These are phyloP conservation scores for Leucania comma DNA, from an alignment of 2,888 invertebrate species.

Conservation along the genomic window DNA sequence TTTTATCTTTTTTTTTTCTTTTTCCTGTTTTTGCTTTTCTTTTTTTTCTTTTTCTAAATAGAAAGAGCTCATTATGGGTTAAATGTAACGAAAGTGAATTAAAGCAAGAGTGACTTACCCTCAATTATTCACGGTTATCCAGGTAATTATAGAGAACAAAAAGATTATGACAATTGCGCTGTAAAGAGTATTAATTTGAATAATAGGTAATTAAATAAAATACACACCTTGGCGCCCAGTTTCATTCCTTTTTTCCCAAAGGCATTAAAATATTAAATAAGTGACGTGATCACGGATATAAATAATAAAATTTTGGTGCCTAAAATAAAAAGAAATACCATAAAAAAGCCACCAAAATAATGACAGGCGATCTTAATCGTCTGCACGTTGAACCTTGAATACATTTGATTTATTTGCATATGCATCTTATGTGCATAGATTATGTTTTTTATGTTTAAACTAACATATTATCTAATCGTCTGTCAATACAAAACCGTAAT, in stretches of 20 bases:
- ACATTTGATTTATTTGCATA: constrained; percentile 20
- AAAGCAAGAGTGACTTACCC: not conserved
- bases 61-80: constrained; percentile 2
- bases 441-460: not conserved
- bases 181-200: constrained; percentile 5
- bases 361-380: constrained; percentile 4
- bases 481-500: not conserved
- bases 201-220: constrained; percentile 21
- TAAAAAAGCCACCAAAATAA: not conserved
- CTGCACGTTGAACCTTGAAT: constrained; percentile 16
- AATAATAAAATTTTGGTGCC: not conserved
- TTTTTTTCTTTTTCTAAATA: too few species aligned
- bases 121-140: too few species aligned
- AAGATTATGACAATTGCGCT: not conserved
- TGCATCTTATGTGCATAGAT: constrained; percentile 1
- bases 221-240: constrained; percentile 3
- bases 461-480: constrained; percentile 4
- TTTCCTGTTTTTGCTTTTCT: too few species aligned
- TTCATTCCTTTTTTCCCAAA: constrained; percentile 27
- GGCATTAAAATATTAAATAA: not conserved
- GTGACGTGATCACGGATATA: not conserved
- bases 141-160: not conserved
- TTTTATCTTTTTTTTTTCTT: too few species aligned
- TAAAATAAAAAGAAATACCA: not conserved
- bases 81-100: not conserved